Conservation (phyloP, 2,888 invertebrate species). For the Drosophila prostipennis region DNA sequence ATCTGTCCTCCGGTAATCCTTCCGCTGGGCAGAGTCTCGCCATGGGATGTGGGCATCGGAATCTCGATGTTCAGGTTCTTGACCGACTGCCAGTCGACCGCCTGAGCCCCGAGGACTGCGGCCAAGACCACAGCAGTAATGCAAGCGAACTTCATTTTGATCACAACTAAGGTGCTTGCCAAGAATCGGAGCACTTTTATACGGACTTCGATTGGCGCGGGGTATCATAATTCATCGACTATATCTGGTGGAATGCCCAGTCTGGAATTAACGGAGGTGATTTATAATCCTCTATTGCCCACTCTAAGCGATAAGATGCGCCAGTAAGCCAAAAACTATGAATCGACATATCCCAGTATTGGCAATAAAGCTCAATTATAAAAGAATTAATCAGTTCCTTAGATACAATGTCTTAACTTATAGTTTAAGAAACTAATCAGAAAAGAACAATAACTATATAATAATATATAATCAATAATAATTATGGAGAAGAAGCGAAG, state of each 20-base stretch:
- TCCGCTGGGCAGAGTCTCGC: slow-evolving; percentile 42
- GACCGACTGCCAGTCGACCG: slow-evolving; percentile 62
- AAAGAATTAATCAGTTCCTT: slow-evolving; percentile 12
- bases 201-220: slow-evolving; percentile 17
- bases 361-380: slow-evolving; percentile 2
- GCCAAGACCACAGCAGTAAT: slow-evolving; percentile 50
- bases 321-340: not conserved
- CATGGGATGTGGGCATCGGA: slow-evolving; percentile 39
- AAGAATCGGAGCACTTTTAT: slow-evolving; percentile 46
- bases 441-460: too few relatives aligned
- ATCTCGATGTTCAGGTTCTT: slow-evolving; percentile 51
- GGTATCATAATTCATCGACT: slow-evolving; percentile 49
- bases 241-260: slow-evolving; percentile 29
- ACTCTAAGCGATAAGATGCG: slow-evolving; percentile 16
- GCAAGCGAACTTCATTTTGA: slow-evolving; percentile 63
- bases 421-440: too few relatives aligned
- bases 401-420: too few relatives aligned
- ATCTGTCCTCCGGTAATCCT: slow-evolving; percentile 78
- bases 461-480: too few relatives aligned
- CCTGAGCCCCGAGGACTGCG: slow-evolving; percentile 52
- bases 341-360: not conserved
- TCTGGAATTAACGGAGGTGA: slow-evolving; percentile 23
- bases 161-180: slow-evolving; percentile 36
- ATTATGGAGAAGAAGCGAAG: too few relatives aligned
- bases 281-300: slow-evolving; percentile 31